Evolutionary conservation across 2,113 vertebrate genomes (phyloP).

Genomic region (Rissa tridactyla): DNA sequence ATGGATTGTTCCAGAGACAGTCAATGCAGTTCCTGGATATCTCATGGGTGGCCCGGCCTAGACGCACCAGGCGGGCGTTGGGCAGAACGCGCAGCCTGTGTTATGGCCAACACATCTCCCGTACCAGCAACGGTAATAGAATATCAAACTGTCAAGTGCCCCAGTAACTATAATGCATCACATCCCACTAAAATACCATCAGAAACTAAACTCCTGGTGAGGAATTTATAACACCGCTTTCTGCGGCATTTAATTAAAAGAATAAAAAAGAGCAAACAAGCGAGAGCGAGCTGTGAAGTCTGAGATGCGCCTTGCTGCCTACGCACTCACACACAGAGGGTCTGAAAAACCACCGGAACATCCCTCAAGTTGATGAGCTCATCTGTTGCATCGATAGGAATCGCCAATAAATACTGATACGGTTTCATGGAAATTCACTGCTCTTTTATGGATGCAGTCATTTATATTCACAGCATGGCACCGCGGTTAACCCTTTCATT

Average conservation of each 20-base stretch:
- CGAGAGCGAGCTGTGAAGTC: background rate
- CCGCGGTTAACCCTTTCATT: slow-evolving; percentile 36
- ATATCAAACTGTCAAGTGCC: background rate
- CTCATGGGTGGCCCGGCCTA: background rate
- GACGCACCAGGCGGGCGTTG: background rate
- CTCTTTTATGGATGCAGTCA: background rate
- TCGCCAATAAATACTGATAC: background rate
- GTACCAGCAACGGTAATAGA: background rate
- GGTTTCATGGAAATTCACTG: background rate
- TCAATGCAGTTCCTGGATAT: background rate
- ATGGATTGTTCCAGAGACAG: background rate
- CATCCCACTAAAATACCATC: background rate
- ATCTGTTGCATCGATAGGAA: background rate
- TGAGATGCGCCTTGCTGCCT: background rate
- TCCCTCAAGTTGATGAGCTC: slow-evolving; percentile 35
- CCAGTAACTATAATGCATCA: background rate
- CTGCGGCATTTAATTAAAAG: slow-evolving; percentile 44
- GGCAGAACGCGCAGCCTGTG: background rate
- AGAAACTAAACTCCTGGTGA: slow-evolving; percentile 43
- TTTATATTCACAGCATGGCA: background rate
- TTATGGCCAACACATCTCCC: background rate
- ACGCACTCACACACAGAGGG: background rate
- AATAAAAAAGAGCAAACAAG: slow-evolving; percentile 23
- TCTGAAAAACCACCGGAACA: background rate
- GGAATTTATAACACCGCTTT: slow-evolving; percentile 18